Percentiles rank a stretch among this genome's conserved stretches.
Conservation (phyloP, 2,888 invertebrate species). For the Norana najaformis region DNA sequence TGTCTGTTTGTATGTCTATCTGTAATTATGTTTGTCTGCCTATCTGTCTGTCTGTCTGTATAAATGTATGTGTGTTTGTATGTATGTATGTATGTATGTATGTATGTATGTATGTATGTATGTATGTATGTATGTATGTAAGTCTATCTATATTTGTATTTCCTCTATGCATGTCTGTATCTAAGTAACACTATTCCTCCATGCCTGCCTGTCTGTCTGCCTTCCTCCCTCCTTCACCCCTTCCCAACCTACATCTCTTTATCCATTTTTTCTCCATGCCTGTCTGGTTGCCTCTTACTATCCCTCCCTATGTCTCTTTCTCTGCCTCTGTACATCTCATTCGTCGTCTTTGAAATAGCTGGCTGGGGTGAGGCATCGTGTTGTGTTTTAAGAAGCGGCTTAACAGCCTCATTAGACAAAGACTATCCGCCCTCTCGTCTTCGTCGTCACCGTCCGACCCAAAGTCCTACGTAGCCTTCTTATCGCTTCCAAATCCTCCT, state of each 20-base stretch:
- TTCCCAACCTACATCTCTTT: no score
- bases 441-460: not conserved
- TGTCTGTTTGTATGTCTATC: not conserved
- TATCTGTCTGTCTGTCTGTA: not conserved
- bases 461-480: not conserved
- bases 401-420: not conserved
- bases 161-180: not conserved
- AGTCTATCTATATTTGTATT: not conserved
- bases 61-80: not conserved
- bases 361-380: not conserved
- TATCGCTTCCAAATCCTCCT: not conserved
- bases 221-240: not conserved
- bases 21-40: not conserved
- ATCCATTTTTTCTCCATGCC: no score
- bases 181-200: not conserved
- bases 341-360: not conserved
- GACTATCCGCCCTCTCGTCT: not conserved
- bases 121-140: not conserved
- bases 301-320: not conserved
- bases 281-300: not conserved
- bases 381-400: not conserved
- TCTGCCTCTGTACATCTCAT: not conserved
- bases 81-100: not conserved
- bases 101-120: not conserved
- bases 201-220: not conserved